These are phyloP conservation scores for Calephelis virginiensis DNA, from an alignment of 1,140 invertebrate species.

Conservation along the genomic window DNA sequence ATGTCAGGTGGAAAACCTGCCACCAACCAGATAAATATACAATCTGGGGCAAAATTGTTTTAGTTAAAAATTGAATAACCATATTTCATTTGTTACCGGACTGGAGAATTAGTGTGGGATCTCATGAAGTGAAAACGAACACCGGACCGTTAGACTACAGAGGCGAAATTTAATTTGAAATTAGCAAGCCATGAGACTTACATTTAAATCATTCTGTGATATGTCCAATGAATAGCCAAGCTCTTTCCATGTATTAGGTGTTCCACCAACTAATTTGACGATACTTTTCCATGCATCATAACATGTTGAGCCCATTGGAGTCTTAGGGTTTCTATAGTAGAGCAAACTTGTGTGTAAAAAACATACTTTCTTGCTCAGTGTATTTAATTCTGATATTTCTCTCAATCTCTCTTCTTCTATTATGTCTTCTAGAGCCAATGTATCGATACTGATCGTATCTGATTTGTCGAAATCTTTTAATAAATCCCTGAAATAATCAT, in stretches of 20 bases:
- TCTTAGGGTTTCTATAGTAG: conserved; percentile 63
- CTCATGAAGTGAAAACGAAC: no score
- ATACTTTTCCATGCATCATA: conserved; percentile 62
- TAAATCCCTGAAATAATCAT: conserved; percentile 42
- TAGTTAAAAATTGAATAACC: no score
- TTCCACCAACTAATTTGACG: conserved; percentile 57
- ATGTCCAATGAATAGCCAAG: conserved; percentile 54
- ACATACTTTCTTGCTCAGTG: conserved; percentile 56
- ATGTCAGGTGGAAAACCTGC: no score
- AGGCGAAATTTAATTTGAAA: neutral
- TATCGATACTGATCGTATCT: conserved; percentile 64
- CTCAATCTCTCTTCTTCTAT: conserved; percentile 51
- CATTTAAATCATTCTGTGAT: conserved; percentile 57
- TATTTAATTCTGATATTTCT: conserved; percentile 56
- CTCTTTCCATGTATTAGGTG: conserved; percentile 60
- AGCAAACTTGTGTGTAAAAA: conserved; percentile 65
- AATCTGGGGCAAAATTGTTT: no score
- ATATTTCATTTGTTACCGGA: no score
- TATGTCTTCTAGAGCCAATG: conserved; percentile 53
- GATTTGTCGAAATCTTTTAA: conserved; percentile 52
- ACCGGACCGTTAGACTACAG: no score
- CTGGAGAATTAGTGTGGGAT: no score
- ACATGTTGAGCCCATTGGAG: conserved; percentile 53
- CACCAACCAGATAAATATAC: no score
- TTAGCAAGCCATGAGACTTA: conserved; percentile 40